phyloP scores from a whole-genome alignment of 2,113 vertebrate species.

The Sialia sialis region DNA sequence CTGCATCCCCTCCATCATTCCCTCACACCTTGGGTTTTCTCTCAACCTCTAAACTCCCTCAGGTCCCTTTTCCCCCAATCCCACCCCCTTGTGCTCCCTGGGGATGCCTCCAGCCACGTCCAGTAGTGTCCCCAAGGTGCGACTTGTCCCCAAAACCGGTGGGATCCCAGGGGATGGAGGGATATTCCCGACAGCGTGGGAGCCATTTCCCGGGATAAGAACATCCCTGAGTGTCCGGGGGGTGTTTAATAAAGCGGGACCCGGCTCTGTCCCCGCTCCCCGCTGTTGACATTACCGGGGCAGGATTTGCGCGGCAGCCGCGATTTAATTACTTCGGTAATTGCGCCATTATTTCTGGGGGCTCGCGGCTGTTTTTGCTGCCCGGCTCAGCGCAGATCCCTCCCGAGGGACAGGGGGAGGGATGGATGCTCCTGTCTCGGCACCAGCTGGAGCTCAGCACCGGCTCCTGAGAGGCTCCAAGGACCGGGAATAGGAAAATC shows the following conservation, averaged over 20 bases:
- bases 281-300: background rate
- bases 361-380: background rate
- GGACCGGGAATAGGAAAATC: rapidly evolving
- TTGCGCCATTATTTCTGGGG: background rate
- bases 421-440: background rate
- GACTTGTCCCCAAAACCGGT: background rate
- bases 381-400: background rate
- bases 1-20: background rate
- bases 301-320: background rate
- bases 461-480: background rate
- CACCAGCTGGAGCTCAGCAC: background rate
- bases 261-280: rapidly evolving
- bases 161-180: background rate
- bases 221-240: rapidly evolving
- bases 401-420: background rate
- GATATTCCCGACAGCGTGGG: rapidly evolving
- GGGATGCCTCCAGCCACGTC: background rate
- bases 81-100: background rate
- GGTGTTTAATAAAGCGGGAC: background rate
- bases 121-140: background rate
- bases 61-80: background rate
- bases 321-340: background rate
- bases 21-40: rapidly evolving
- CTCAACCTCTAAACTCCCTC: rapidly evolving
- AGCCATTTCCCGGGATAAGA: background rate